A percentile compares a stretch with the other conserved stretches of the same genome.
Conservation (phyloP, 2,113 vertebrate species). For the Chloebia gouldiae region DNA sequence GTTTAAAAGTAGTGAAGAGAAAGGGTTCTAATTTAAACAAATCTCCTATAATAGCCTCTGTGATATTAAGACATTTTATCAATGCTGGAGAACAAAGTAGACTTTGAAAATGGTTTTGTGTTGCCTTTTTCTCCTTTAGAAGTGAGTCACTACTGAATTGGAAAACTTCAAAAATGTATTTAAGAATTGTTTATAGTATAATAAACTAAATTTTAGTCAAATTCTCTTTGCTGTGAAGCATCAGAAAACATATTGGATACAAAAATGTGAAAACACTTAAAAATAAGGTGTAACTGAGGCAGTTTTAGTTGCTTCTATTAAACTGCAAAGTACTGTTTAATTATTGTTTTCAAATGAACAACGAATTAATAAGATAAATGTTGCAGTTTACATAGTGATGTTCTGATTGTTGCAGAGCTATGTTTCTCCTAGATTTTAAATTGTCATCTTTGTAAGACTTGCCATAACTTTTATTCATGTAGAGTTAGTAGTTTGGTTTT, state of each 20-base stretch:
- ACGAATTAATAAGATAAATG: neutral
- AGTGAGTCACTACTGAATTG: neutral
- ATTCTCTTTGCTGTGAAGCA: neutral
- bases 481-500: neutral
- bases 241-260: neutral
- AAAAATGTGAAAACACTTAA: neutral
- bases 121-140: neutral
- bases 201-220: neutral
- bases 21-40: neutral
- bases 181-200: neutral
- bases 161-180: neutral
- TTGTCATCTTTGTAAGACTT: neutral
- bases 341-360: neutral
- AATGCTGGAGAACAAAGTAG: neutral
- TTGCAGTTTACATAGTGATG: neutral
- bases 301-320: neutral
- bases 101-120: neutral
- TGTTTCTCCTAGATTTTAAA: neutral
- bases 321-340: neutral
- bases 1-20: conserved; percentile 9
- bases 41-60: neutral
- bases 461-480: neutral
- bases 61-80: neutral
- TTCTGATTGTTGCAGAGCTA: neutral
- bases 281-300: neutral